Evolutionary conservation across 2,113 vertebrate genomes (phyloP), one percentile per base, ranked within the genome.

Genomic region (Crotalus horridus): DNA sequence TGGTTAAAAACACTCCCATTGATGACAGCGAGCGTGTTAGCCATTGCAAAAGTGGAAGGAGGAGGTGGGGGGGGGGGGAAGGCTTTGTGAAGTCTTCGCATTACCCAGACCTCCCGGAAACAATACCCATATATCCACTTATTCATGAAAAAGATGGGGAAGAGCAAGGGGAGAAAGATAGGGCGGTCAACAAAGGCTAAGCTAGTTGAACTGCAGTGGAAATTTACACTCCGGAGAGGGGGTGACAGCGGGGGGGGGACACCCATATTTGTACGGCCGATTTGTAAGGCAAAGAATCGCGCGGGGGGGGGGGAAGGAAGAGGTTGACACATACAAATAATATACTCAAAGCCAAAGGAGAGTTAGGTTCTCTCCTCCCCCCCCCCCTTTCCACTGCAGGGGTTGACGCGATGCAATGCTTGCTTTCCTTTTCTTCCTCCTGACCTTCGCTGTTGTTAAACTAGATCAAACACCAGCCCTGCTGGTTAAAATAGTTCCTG

Each of bases 331-430:
- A 56, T 26, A 85, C 21, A 85, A 56, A 93, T 33, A 56, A 93
- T 81, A 74, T 90, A 90, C 46, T 90, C 54, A 87, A 93, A 69
- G 13, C n/a, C 29, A 13, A 6, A 87, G 89, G 55, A 59, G 74
- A 93, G 58, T 26, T 43, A 17, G 10, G n/a, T 56, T 88, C 87
- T 55, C 53, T 26, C n/a, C 21, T 24, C 7, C 24, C 26, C 17
- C 46, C 6, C 46, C 21, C 7, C 5, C 58, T 26, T 17, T 10
- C 26, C 69, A 89, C 23, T 95, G 94, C 95, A 95, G 94, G 94
- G 95, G 93, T 94, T 96, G 96, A 96, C 94, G 96, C 94, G 96
- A 96, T 96, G 96, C 96, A 95, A 92, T 55, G 90, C 93, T 93
- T 59, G 69, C 87, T 94, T 90, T 91, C 24, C 92, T 43, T 5